Conservation (phyloP, 30 jellyfish, hydroid and myxozoan genomes). For the Nemopilema nomurai region DNA sequence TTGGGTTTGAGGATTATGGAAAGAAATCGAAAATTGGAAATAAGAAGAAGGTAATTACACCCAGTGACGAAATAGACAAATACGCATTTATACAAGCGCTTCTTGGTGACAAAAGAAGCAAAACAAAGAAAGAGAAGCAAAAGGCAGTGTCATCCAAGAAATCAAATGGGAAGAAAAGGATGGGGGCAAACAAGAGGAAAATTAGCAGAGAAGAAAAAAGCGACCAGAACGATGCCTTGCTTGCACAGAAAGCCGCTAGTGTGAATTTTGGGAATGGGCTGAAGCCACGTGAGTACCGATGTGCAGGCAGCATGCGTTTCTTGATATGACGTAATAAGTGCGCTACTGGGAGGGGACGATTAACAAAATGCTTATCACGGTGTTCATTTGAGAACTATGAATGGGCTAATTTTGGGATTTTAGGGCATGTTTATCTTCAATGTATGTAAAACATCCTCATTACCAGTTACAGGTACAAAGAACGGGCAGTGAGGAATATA, state of each 20-base stretch:
- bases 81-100: conserved; percentile 31
- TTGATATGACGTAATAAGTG: too few species aligned
- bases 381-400: too few species aligned
- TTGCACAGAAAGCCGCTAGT: conserved; percentile 78
- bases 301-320: too few species aligned
- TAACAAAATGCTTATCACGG: too few species aligned
- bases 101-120: conserved; percentile 39
- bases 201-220: conserved; percentile 46
- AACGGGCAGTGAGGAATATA: too few species aligned
- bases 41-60: not conserved
- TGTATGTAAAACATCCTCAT: too few species aligned
- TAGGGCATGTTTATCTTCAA: too few species aligned
- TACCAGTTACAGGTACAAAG: too few species aligned
- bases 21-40: conserved; percentile 11
- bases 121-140: conserved; percentile 11
- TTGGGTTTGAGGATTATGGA: conserved; percentile 16
- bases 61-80: conserved; percentile 5
- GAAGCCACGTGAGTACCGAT: conserved; percentile 77
- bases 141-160: not conserved
- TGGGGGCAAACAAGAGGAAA: conserved; percentile 56
- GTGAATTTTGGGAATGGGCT: conserved; percentile 81
- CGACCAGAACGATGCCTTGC: conserved; percentile 64
- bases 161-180: conserved; percentile 1
- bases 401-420: too few species aligned
- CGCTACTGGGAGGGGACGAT: too few species aligned